Conservation (phyloP, 2,888 invertebrate genomes). For the Scaeva pyrastri region DNA sequence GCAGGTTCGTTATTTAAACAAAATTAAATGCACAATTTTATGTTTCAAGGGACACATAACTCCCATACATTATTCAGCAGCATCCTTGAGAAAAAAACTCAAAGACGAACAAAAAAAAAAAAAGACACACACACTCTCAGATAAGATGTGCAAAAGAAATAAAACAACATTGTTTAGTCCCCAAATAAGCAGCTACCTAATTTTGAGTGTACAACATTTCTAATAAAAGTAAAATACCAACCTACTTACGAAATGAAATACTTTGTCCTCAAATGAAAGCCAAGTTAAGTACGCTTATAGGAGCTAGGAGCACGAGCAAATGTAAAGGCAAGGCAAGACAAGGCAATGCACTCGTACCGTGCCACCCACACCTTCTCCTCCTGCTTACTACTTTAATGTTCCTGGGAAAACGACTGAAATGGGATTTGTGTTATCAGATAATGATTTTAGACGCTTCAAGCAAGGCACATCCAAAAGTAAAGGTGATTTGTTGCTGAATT, state of each 20-base stretch:
- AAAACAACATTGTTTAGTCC: not conserved
- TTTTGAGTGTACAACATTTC: slow-evolving; percentile 12
- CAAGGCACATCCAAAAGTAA: slow-evolving; percentile 20
- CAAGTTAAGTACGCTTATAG: not conserved
- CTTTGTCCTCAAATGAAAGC: slow-evolving; percentile 6
- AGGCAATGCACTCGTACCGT: too few relatives aligned
- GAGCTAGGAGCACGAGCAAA: not conserved
- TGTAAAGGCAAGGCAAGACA: not conserved
- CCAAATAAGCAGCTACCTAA: not conserved
- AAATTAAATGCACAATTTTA: too few relatives aligned
- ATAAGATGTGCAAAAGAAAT: not conserved
- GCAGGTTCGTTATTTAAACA: too few relatives aligned
- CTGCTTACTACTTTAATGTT: not conserved
- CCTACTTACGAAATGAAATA: not conserved
- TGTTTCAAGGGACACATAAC: too few relatives aligned
- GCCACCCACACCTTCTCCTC: too few relatives aligned
- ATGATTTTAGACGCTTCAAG: slow-evolving; percentile 44
- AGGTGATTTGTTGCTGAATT: slow-evolving; percentile 34
- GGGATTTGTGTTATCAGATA: slow-evolving; percentile 49
- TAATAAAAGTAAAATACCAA: slow-evolving; percentile 18
- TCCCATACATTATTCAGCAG: too few relatives aligned
- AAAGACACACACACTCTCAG: not conserved
- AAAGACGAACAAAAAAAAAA: not conserved
- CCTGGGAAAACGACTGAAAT: slow-evolving; percentile 41
- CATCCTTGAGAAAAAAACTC: too few relatives aligned